These are phyloP conservation scores for Brevimyrus niger DNA, from an alignment of 2,113 vertebrate species.

Conservation along the genomic window DNA sequence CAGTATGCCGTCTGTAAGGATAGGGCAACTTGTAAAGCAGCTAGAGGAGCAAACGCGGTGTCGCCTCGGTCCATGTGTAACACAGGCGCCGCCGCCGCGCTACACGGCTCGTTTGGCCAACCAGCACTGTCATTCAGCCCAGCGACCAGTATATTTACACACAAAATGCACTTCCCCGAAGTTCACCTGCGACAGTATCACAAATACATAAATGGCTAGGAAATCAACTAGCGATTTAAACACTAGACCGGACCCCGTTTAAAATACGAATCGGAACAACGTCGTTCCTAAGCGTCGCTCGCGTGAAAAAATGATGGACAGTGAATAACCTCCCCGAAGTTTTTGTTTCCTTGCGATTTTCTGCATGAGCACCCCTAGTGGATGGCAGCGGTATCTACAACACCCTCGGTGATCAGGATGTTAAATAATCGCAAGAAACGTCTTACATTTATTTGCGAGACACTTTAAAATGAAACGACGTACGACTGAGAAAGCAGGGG, in stretches of 20 bases:
- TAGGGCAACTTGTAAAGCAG: neutral
- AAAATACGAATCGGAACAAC: neutral
- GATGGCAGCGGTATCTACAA: neutral
- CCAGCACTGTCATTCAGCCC: neutral
- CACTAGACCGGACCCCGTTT: neutral
- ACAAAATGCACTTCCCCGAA: too few relatives aligned
- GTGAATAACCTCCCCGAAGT: constrained; percentile 13
- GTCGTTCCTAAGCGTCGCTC: neutral
- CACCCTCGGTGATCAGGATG: neutral
- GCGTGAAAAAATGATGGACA: constrained; percentile 17
- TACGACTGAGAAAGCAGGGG: neutral
- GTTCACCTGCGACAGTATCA: neutral
- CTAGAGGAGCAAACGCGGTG: neutral
- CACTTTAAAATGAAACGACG: neutral
- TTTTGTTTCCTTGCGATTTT: neutral
- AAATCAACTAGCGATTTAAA: neutral
- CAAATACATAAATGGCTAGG: neutral
- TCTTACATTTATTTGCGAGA: neutral
- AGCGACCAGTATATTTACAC: neutral
- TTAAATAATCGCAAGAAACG: neutral
- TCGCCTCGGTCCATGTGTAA: constrained; percentile 16
- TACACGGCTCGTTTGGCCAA: constrained; percentile 24
- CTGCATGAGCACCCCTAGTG: neutral
- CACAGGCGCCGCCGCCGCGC: constrained; percentile 14
- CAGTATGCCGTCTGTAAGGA: neutral